Percentiles rank a stretch among this genome's conserved stretches.
Conservation (phyloP, 2,888 invertebrate species). For the Panzeria rudis region DNA sequence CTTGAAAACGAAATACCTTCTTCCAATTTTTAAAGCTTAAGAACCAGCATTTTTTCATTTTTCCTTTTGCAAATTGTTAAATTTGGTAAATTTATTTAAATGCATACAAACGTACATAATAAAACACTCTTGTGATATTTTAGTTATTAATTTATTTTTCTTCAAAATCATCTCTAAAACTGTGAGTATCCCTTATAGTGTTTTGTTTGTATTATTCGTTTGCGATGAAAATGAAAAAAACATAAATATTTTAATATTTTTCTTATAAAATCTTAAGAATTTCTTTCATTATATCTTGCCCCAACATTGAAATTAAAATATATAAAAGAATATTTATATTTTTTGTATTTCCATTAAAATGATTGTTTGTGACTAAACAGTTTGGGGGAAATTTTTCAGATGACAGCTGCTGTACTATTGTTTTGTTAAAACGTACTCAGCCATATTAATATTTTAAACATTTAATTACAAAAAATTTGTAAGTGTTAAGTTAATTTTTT, state of each 20-base stretch:
- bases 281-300: constrained; percentile 40
- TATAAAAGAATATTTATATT: not conserved
- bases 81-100: too few relatives aligned
- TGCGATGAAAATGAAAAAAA: not conserved
- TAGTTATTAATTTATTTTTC: too few relatives aligned
- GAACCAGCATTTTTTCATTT: too few relatives aligned
- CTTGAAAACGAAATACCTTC: too few relatives aligned
- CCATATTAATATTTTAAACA: constrained; percentile 74
- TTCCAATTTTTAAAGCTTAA: too few relatives aligned
- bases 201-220: not conserved
- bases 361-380: constrained; percentile 46
- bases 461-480: constrained; percentile 2
- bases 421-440: constrained; percentile 77
- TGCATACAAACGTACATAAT: too few relatives aligned
- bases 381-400: constrained; percentile 24
- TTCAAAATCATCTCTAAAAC: not conserved
- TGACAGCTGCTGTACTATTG: constrained; percentile 13
- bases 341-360: constrained; percentile 60
- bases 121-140: too few relatives aligned
- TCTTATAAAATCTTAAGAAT: constrained; percentile 51
- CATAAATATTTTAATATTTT: constrained; percentile 33
- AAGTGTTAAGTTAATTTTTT: not conserved
- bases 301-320: constrained; percentile 1
- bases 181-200: constrained; percentile 12
- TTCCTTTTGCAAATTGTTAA: too few relatives aligned